Conservation (phyloP, 2,888 invertebrate genomes). For the Shargacucullia verbasci region DNA sequence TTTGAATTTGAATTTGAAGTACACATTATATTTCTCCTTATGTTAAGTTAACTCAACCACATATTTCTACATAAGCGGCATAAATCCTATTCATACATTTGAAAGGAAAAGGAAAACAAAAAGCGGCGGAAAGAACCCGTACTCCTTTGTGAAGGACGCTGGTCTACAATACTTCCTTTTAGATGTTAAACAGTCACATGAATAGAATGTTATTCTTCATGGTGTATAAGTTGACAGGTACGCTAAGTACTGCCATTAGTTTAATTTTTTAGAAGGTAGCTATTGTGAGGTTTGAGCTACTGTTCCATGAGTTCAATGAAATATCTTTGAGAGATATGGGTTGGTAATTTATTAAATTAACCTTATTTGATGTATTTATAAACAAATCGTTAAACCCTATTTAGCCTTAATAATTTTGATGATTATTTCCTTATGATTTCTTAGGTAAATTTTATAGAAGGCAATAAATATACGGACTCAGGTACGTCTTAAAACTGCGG, state of each 20-base stretch:
- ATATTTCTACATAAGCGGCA: too few relatives aligned
- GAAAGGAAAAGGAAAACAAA: conserved; percentile 34
- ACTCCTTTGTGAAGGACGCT: conserved; percentile 19
- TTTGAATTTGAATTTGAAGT: too few relatives aligned
- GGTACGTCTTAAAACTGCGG: too few relatives aligned
- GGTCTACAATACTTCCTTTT: conserved; percentile 14
- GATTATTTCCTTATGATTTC: too few relatives aligned
- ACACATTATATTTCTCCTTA: too few relatives aligned
- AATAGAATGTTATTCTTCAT: conserved; percentile 20
- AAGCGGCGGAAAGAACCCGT: conserved; percentile 25
- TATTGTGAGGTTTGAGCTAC: neutral
- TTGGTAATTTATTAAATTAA: too few relatives aligned
- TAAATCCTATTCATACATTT: neutral
- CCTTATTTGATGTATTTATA: too few relatives aligned
- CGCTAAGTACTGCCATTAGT: conserved; percentile 10
- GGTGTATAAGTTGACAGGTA: conserved; percentile 7
- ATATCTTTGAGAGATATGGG: neutral
- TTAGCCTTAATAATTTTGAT: too few relatives aligned
- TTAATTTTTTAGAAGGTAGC: conserved; percentile 14
- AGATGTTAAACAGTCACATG: conserved; percentile 13
- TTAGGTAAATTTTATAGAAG: too few relatives aligned
- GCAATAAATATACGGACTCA: too few relatives aligned
- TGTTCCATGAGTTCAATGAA: conserved; percentile 4
- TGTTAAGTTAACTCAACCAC: too few relatives aligned
- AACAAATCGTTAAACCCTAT: too few relatives aligned